These are phyloP conservation scores for Bathynomus jamesi DNA, from an alignment of 1,140 invertebrate species.

Conservation along the genomic window DNA sequence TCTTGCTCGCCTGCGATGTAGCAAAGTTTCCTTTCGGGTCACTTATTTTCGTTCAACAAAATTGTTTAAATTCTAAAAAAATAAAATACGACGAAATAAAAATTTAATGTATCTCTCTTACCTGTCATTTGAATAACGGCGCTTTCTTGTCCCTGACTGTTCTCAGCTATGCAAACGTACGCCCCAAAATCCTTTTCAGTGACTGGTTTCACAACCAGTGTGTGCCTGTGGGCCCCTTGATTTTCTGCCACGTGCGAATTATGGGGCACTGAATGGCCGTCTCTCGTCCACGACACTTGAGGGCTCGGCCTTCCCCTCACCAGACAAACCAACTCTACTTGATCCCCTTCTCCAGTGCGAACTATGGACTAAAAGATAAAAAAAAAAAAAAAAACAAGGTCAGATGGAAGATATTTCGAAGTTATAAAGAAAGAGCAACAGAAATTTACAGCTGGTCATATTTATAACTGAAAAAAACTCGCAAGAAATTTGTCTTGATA, in stretches of 20 bases:
- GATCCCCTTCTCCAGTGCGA: constrained; percentile 27
- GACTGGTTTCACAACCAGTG: constrained; percentile 59
- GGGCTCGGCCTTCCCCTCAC: constrained; percentile 23
- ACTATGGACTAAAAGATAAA: constrained; percentile 13
- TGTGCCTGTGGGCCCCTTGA: constrained; percentile 47
- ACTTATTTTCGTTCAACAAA: too few species aligned
- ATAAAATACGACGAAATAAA: background rate
- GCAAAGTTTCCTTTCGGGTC: too few species aligned
- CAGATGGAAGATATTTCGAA: too few species aligned
- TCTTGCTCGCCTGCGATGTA: too few species aligned
- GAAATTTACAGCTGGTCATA: too few species aligned
- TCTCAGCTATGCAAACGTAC: constrained; percentile 67
- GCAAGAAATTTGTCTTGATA: too few species aligned
- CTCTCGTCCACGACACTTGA: constrained; percentile 24
- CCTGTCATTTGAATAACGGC: constrained; percentile 34
- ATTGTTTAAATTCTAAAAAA: too few species aligned
- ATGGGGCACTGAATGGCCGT: constrained; percentile 21
- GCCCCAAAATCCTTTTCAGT: constrained; percentile 61
- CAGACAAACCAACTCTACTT: constrained; percentile 27
- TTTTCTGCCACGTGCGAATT: constrained; percentile 9
- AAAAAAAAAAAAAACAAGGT: too few species aligned
- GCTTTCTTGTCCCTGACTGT: constrained; percentile 52
- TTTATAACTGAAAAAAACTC: too few species aligned
- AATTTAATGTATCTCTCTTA: too few species aligned
- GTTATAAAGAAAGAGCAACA: too few species aligned